phyloP scores from a whole-genome alignment of 2,888 invertebrate species.

The Augiades crinisus region DNA sequence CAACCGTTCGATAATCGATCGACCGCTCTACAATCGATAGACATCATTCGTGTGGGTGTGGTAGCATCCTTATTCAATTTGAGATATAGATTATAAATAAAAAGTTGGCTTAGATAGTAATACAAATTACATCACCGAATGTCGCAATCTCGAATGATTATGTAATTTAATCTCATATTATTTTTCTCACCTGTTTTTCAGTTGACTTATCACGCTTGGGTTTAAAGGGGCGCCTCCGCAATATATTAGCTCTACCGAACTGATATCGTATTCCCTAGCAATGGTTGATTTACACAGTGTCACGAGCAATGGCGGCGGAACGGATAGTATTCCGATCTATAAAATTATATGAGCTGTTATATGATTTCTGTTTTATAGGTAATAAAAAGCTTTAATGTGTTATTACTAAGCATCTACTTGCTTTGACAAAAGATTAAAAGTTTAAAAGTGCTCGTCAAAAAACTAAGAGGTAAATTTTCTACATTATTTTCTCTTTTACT shows the following conservation, averaged over 20 bases:
- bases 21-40: too few relatives aligned
- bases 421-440: too few relatives aligned
- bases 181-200: slow-evolving; percentile 45
- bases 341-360: slow-evolving; percentile 18
- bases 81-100: too few relatives aligned
- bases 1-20: too few relatives aligned
- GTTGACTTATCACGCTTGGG: slow-evolving; percentile 39
- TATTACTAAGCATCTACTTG: too few relatives aligned
- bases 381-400: slow-evolving; percentile 1
- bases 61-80: too few relatives aligned
- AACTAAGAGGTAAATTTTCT: too few relatives aligned
- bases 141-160: background rate
- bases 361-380: slow-evolving; percentile 7
- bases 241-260: slow-evolving; percentile 48
- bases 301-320: slow-evolving; percentile 53
- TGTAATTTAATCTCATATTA: slow-evolving; percentile 12
- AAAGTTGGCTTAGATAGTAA: too few relatives aligned
- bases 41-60: too few relatives aligned
- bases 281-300: slow-evolving; percentile 49
- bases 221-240: slow-evolving; percentile 60
- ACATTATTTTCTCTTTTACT: too few relatives aligned
- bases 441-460: too few relatives aligned
- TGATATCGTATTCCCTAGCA: slow-evolving; percentile 49
- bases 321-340: slow-evolving; percentile 45
- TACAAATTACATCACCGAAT: background rate